phyloP scores from a whole-genome alignment of 23 tunicate species.

The Styela clava region DNA sequence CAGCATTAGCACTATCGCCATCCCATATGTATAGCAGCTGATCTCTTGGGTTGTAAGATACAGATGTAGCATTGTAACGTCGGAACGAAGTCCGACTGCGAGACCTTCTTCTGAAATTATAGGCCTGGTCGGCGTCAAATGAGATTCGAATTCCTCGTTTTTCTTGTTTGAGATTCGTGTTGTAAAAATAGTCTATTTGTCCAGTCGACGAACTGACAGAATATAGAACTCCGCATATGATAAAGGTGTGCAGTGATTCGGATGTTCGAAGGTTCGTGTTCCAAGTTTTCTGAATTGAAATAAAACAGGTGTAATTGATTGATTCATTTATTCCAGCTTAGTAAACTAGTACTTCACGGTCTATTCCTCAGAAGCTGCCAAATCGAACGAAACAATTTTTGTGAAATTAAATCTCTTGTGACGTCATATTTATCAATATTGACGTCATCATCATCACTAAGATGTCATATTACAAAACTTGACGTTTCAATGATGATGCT shows the following conservation, averaged over 20 bases:
- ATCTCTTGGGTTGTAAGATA: constrained; percentile 82
- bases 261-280: constrained; percentile 28
- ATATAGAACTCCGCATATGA: constrained; percentile 78
- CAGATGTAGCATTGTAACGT: constrained; percentile 57
- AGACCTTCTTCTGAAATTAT: neutral
- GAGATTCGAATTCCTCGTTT: neutral
- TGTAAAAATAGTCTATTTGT: constrained; percentile 68
- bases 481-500: too few relatives aligned
- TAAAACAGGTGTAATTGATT: neutral
- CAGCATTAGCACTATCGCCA: constrained; percentile 39
- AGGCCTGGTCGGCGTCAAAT: neutral
- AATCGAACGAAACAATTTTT: too few relatives aligned
- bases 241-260: constrained; percentile 47
- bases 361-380: too few relatives aligned
- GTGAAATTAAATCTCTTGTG: too few relatives aligned
- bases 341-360: too few relatives aligned
- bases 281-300: constrained; percentile 68
- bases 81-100: constrained; percentile 7
- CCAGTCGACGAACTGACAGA: constrained; percentile 53
- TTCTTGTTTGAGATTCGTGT: constrained; percentile 44
- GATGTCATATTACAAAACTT: too few relatives aligned
- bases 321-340: too few relatives aligned
- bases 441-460: too few relatives aligned
- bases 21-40: constrained; percentile 77
- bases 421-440: too few relatives aligned